Evolutionary conservation across 2,888 invertebrate species (phyloP).

Genomic region (Leucophenga montana): DNA sequence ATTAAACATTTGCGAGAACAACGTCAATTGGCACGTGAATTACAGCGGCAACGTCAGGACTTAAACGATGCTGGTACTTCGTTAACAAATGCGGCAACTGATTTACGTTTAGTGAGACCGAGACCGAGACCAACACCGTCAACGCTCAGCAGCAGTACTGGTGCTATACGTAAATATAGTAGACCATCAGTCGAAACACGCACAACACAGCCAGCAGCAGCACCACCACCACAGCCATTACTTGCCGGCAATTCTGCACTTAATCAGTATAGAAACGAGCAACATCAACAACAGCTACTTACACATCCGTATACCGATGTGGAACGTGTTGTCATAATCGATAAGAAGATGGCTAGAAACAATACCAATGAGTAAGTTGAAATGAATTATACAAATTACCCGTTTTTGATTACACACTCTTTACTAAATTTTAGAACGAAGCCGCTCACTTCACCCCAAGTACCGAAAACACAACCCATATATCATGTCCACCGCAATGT

Average conservation of each 20-base stretch:
- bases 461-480: slow-evolving; percentile 62
- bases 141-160: slow-evolving; percentile 30
- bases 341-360: slow-evolving; percentile 54
- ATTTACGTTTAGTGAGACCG: slow-evolving; percentile 17
- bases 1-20: slow-evolving; percentile 50
- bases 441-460: slow-evolving; percentile 54
- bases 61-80: slow-evolving; percentile 51
- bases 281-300: slow-evolving; percentile 47
- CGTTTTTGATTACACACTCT: not conserved
- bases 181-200: not conserved
- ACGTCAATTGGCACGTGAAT: slow-evolving; percentile 11
- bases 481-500: slow-evolving; percentile 70
- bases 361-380: slow-evolving; percentile 64
- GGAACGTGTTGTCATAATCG: slow-evolving; percentile 42
- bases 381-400: not conserved
- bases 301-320: slow-evolving; percentile 58
- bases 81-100: slow-evolving; percentile 33
- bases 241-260: slow-evolving; percentile 13
- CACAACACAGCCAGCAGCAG: slow-evolving; percentile 8
- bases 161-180: slow-evolving; percentile 34
- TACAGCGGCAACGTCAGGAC: slow-evolving; percentile 33
- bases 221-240: slow-evolving; percentile 4
- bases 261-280: slow-evolving; percentile 32
- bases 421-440: slow-evolving; percentile 54
- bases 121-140: slow-evolving; percentile 34